Evolutionary conservation across 2,888 invertebrate genomes (phyloP).

Genomic region (Ashinkailepas kermadecensis): DNA sequence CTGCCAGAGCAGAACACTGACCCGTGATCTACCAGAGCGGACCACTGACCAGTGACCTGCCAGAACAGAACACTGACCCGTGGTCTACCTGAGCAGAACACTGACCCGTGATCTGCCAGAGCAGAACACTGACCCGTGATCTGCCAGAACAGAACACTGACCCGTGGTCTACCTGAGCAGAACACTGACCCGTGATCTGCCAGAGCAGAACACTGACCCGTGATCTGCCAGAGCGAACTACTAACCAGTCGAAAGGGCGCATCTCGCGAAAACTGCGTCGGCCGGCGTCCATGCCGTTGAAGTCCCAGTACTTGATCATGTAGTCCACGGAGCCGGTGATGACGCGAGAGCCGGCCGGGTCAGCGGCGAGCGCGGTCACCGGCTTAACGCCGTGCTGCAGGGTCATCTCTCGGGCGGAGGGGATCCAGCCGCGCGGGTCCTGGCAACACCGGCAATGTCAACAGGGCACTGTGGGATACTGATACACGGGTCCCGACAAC

Average conservation of each 20-base stretch:
- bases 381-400: slow-evolving; percentile 86
- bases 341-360: slow-evolving; percentile 85
- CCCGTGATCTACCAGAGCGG: too few relatives aligned
- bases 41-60: too few relatives aligned
- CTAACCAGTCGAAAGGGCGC: slow-evolving; percentile 78
- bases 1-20: too few relatives aligned
- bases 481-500: too few relatives aligned
- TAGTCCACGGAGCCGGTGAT: slow-evolving; percentile 92
- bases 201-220: background rate
- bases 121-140: too few relatives aligned
- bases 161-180: too few relatives aligned
- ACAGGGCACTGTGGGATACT: too few relatives aligned
- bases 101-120: too few relatives aligned
- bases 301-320: slow-evolving; percentile 96
- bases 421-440: slow-evolving; percentile 37
- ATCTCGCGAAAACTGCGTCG: slow-evolving; percentile 83
- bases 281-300: slow-evolving; percentile 93
- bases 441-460: background rate
- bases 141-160: too few relatives aligned
- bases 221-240: background rate
- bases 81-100: too few relatives aligned
- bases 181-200: background rate
- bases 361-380: slow-evolving; percentile 80
- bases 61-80: too few relatives aligned
- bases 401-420: slow-evolving; percentile 53